Percentiles rank a stretch among this genome's conserved stretches.
These are phyloP conservation scores for Podilymbus podiceps DNA, from an alignment of 2,113 vertebrate species.

Conservation along the genomic window DNA sequence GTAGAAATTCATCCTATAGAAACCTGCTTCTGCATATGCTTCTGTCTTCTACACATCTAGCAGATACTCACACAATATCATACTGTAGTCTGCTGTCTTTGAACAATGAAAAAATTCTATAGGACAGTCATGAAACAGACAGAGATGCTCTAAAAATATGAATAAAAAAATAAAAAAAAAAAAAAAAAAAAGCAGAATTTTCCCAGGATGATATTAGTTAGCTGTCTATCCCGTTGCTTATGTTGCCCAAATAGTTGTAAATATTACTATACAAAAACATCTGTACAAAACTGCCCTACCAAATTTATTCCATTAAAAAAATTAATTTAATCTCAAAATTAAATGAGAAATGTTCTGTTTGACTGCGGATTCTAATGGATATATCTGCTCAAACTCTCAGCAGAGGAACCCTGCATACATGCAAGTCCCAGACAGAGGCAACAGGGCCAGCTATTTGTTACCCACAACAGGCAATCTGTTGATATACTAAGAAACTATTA, in stretches of 20 bases:
- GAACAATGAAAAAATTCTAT: neutral
- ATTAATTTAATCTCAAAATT: neutral
- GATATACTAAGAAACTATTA: conserved; percentile 20
- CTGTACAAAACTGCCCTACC: neutral
- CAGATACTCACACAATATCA: neutral
- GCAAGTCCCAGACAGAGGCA: neutral
- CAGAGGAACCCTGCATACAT: neutral
- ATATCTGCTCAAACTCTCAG: neutral
- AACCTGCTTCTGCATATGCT: neutral
- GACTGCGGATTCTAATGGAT: neutral
- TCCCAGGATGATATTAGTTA: neutral
- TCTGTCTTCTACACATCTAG: neutral
- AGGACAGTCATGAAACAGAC: neutral
- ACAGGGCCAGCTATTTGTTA: neutral
- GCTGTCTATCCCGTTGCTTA: neutral
- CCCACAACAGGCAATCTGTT: conserved; percentile 1
- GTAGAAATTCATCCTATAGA: neutral
- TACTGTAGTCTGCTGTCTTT: neutral
- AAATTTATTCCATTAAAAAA: neutral
- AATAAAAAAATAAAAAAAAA: too few species aligned
- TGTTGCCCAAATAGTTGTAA: neutral
- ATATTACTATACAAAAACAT: neutral
- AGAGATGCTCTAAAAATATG: neutral
- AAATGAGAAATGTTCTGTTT: neutral
- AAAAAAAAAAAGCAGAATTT: neutral